Conservation (phyloP, 1,140 invertebrate genomes). For the Lineus longissimus region DNA sequence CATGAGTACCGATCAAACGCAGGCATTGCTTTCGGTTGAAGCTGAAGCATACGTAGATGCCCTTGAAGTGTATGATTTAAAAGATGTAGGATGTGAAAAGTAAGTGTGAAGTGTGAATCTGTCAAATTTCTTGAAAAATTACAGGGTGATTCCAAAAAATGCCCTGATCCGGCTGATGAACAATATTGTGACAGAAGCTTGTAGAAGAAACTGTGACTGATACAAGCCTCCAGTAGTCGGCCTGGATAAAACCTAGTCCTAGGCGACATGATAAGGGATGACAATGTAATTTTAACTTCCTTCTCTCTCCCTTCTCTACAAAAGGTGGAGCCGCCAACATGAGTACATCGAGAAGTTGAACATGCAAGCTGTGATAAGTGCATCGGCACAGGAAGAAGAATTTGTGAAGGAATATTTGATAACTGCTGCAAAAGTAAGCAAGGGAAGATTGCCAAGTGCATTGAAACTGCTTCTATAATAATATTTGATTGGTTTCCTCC, state of each 20-base stretch:
- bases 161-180: no score
- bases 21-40: slow-evolving; percentile 40
- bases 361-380: slow-evolving; percentile 53
- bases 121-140: no score
- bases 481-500: not conserved
- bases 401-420: slow-evolving; percentile 54
- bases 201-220: no score
- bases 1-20: slow-evolving; percentile 27
- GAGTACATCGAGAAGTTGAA: slow-evolving; percentile 53
- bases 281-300: no score
- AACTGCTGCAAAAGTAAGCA: slow-evolving; percentile 47
- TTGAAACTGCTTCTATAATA: not conserved
- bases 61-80: slow-evolving; percentile 34
- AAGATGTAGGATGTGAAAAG: slow-evolving; percentile 38
- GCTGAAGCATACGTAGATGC: slow-evolving; percentile 42
- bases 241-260: no score
- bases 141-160: no score
- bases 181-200: no score
- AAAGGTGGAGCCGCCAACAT: slow-evolving; percentile 52
- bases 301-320: no score
- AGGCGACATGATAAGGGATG: no score
- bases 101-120: slow-evolving; percentile 23
- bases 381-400: slow-evolving; percentile 50
- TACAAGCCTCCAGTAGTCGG: no score
- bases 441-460: not conserved